Conservation (phyloP, 2,797 vertebrate genomes). For the Lepus oiostolus region DNA sequence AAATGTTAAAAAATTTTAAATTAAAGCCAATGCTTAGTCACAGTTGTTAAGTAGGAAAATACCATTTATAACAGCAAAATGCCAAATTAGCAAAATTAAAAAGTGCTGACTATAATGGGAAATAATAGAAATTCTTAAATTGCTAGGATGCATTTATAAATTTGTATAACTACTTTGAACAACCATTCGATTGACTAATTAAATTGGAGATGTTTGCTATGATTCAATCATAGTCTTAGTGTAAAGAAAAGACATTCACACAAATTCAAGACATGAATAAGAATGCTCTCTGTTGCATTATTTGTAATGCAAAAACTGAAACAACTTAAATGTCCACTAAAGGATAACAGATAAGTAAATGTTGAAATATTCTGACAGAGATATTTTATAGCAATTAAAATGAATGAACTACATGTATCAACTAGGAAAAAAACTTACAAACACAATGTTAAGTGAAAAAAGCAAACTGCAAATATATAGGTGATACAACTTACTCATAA, state of each 20-base stretch:
- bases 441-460: slow-evolving; percentile 29
- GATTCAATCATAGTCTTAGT: not conserved
- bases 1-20: not conserved
- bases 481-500: not conserved
- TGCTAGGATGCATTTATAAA: not conserved
- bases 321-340: not conserved
- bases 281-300: not conserved
- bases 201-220: not conserved
- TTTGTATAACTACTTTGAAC: not conserved
- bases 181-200: not conserved
- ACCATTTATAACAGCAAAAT: not conserved
- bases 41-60: not conserved
- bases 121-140: not conserved
- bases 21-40: slow-evolving; percentile 6
- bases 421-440: slow-evolving; percentile 4
- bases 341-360: not conserved
- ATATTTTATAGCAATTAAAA: slow-evolving; percentile 24
- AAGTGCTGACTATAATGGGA: not conserved
- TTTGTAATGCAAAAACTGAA: not conserved
- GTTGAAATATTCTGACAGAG: not conserved
- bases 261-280: not conserved
- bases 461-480: not conserved
- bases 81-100: not conserved
- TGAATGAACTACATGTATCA: not conserved
- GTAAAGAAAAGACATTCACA: not conserved